Percentiles rank a stretch among this genome's conserved stretches.
Conservation (phyloP, 2,797 vertebrate species). For the Falco rusticolus region DNA sequence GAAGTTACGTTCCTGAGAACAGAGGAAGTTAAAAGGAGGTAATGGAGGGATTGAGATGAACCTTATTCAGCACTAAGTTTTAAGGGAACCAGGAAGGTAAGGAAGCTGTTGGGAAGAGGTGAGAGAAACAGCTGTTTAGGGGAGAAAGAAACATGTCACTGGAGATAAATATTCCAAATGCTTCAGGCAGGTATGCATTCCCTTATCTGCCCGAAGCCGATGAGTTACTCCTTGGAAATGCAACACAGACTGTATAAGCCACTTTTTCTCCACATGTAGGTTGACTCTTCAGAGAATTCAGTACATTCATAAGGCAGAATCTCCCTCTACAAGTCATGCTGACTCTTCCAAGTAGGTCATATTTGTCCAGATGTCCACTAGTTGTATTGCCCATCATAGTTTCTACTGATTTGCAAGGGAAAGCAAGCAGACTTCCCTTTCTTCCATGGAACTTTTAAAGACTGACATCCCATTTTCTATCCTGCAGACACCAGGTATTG, state of each 20-base stretch:
- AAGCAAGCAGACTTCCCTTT: background rate
- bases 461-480: background rate
- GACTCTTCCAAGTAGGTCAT: background rate
- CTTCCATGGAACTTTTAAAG: background rate
- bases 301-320: background rate
- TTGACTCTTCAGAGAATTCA: background rate
- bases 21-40: background rate
- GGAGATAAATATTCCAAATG: background rate
- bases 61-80: background rate
- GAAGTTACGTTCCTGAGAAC: background rate
- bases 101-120: background rate
- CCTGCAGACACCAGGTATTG: rapidly evolving
- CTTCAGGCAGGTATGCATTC: background rate
- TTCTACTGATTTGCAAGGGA: background rate
- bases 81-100: background rate
- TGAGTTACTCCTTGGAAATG: background rate
- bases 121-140: background rate
- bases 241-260: background rate
- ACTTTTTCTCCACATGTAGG: background rate
- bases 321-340: background rate
- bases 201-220: background rate
- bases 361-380: background rate
- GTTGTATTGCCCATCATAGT: background rate
- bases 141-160: background rate
- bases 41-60: background rate